Evolutionary conservation across 2,888 invertebrate species (phyloP), one percentile per base, ranked within the genome.

Genomic region (Agapostemon virescens): DNA sequence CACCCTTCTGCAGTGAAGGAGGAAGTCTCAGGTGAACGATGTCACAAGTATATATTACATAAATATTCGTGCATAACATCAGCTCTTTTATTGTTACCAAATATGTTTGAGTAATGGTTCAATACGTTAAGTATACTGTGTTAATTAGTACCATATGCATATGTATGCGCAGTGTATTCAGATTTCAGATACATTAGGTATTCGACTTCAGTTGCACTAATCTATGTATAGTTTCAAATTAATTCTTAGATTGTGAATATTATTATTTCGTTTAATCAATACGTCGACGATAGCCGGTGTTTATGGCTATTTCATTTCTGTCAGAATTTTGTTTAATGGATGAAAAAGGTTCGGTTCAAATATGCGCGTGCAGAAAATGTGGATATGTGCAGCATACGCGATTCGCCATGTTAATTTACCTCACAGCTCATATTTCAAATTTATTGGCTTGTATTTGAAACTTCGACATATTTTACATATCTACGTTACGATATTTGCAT

Each of bases 381-480:
- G 61, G 52, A 68, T 72, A 45, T 55, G 33, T 67, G 58, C 40
- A 55, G 52, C 69, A 70, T 15, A 52, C 52, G 42, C n/a, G 40
- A 61, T 45, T 52, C 33, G 17, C 69, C 61, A 67, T 76, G 76
- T 81, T 81, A 80, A 80, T 82, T 45, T 76, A 81, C 66, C 64
- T 61, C 40, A 3, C 52, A 58, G 72, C 33, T 61, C 38, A 23
- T 73, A 26, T 55, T 63, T 70, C 17, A 75, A 66, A 70, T 81
- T 80, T 82, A 80, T 70, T 72, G 69, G 69, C 72, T 64, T 72
- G 75, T 76, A 67, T 78, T 61, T 66, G 58, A n/a, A 30, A 52
- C 74, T 61, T 78, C 45, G 78, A 63, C 45, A 69, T 61, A 42
- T 33, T 80, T 81, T 38, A 69, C 67, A 74, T 69, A 74, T 20